These are phyloP conservation scores for Pyrrhura leucotis DNA, from an alignment of 2,797 vertebrate genomes.

Conservation along the genomic window DNA sequence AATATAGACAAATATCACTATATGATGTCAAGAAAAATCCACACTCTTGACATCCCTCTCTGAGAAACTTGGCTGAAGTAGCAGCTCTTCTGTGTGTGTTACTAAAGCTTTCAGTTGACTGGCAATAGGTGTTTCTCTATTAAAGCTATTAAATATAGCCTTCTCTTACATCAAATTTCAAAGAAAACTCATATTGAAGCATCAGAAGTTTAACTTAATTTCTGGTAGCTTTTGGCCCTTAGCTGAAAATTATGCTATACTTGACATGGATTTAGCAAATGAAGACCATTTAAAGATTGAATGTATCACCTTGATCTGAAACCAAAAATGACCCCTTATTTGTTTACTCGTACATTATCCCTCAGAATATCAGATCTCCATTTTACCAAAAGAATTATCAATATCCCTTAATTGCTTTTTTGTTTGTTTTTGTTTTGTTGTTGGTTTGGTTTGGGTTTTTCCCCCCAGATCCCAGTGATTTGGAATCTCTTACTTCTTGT, in stretches of 20 bases:
- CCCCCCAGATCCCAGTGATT: neutral
- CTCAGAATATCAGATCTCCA: neutral
- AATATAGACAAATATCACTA: neutral
- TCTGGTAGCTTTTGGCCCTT: neutral
- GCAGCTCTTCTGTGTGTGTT: neutral
- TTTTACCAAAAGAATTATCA: neutral
- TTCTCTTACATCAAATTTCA: neutral
- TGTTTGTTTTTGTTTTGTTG: neutral
- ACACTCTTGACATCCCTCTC: neutral
- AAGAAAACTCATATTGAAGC: neutral
- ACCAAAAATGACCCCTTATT: neutral
- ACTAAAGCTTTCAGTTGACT: neutral
- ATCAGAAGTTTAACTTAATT: neutral
- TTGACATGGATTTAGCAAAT: neutral
- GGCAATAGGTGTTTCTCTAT: neutral
- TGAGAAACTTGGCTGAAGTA: neutral
- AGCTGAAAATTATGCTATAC: neutral
- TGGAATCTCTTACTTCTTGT: constrained; percentile 65
- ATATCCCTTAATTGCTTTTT: neutral
- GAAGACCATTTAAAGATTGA: neutral
- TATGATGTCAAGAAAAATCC: neutral
- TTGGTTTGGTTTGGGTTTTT: neutral
- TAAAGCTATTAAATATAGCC: neutral
- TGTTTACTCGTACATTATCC: neutral
- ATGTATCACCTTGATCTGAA: neutral